Percentiles rank a stretch among this genome's conserved stretches.
Evolutionary conservation across 2,888 invertebrate species (phyloP).

Genomic region (Crossocerus cetratus): DNA sequence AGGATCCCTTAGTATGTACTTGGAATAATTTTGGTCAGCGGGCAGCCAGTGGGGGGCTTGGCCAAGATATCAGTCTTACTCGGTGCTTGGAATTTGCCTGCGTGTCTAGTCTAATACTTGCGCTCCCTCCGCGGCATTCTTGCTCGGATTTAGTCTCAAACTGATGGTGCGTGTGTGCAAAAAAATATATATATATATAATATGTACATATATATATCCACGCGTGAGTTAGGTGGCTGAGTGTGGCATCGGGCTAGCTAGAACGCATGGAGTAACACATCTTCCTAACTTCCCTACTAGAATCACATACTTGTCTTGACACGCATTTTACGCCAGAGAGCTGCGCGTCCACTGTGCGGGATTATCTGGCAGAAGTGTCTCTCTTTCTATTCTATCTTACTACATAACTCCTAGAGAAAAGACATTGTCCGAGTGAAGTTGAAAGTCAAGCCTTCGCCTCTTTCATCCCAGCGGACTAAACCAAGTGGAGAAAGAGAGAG

Average conservation of each 20-base stretch:
- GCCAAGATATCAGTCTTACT: constrained; percentile 70
- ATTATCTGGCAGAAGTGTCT: neutral
- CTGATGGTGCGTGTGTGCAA: constrained; percentile 54
- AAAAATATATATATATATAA: constrained; percentile 50
- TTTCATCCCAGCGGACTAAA: constrained; percentile 12
- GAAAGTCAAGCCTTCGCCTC: constrained; percentile 65
- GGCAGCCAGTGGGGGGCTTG: constrained; percentile 65
- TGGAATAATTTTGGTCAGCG: neutral
- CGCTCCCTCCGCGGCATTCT: constrained; percentile 40
- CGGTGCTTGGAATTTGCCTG: constrained; percentile 59
- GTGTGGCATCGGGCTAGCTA: constrained; percentile 61
- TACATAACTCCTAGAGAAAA: constrained; percentile 60
- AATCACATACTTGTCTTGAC: constrained; percentile 64
- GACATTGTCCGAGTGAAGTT: constrained; percentile 56
- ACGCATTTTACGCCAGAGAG: neutral
- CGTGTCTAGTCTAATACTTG: constrained; percentile 54
- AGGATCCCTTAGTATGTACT: too few relatives aligned
- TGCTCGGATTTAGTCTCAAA: constrained; percentile 22
- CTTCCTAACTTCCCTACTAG: constrained; percentile 66
- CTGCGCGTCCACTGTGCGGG: too few relatives aligned
- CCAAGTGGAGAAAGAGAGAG: constrained; percentile 49
- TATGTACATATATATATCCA: too few relatives aligned
- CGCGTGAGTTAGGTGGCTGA: constrained; percentile 33
- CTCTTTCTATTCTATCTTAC: constrained; percentile 32
- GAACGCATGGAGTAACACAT: constrained; percentile 62